These are phyloP conservation scores for Oenanthe oenanthe DNA, from an alignment of 2,113 vertebrate genomes.

Conservation along the genomic window DNA sequence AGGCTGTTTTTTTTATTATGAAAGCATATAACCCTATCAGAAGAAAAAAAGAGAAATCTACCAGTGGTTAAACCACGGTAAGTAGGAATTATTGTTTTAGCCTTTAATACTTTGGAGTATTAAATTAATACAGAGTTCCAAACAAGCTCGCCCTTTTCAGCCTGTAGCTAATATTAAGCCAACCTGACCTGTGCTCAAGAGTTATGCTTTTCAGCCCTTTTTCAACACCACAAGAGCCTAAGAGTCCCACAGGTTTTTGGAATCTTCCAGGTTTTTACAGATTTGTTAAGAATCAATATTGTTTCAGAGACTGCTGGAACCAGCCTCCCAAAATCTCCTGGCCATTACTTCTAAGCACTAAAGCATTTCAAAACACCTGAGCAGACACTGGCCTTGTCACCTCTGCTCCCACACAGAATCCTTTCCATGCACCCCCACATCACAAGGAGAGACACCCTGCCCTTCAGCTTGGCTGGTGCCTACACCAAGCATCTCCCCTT, in stretches of 20 bases:
- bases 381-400: background rate
- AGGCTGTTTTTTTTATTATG: background rate
- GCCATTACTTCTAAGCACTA: background rate
- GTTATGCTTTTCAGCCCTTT: background rate
- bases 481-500: background rate
- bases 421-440: fast-evolving
- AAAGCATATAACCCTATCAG: background rate
- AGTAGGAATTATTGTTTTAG: slow-evolving; percentile 6
- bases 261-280: background rate
- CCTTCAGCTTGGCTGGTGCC: background rate
- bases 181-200: background rate
- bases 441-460: background rate
- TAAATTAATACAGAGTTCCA: background rate
- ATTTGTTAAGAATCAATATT: background rate
- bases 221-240: background rate
- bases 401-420: background rate
- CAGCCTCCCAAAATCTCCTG: background rate
- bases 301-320: background rate
- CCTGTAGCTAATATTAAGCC: background rate
- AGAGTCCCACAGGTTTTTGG: background rate
- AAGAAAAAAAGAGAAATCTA: background rate
- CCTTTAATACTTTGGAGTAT: background rate
- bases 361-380: background rate
- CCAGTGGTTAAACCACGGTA: background rate
- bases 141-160: background rate